These are phyloP conservation scores for Myiagra hebetior DNA, from an alignment of 2,113 vertebrate species.

Conservation along the genomic window DNA sequence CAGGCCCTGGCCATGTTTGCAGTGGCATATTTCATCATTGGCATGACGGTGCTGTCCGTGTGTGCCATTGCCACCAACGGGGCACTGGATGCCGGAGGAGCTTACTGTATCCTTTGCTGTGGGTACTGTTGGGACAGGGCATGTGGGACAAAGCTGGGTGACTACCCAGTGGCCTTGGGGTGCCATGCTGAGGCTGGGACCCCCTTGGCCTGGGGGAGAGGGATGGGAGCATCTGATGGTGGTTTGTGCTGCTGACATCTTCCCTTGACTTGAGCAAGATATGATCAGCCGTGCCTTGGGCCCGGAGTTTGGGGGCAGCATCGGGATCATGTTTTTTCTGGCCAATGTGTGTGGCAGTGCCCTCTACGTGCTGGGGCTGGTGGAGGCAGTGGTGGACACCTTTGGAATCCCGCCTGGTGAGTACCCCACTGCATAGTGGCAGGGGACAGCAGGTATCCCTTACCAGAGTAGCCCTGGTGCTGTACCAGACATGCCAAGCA, in stretches of 20 bases:
- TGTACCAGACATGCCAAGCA: not conserved
- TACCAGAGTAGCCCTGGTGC: accelerated
- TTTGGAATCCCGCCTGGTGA: constrained; percentile 81
- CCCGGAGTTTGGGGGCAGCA: constrained; percentile 89
- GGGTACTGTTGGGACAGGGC: not conserved
- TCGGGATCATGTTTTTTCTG: constrained; percentile 92
- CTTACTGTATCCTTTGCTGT: constrained; percentile 87
- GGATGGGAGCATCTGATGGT: not conserved
- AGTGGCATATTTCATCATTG: constrained; percentile 90
- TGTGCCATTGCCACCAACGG: constrained; percentile 93
- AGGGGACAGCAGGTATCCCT: not conserved
- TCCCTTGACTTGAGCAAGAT: constrained; percentile 73
- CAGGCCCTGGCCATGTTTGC: constrained; percentile 83
- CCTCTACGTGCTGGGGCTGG: constrained; percentile 85
- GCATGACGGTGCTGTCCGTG: constrained; percentile 88
- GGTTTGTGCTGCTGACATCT: not conserved
- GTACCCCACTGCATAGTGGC: accelerated
- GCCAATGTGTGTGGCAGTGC: constrained; percentile 89
- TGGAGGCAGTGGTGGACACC: constrained; percentile 83
- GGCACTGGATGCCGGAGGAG: constrained; percentile 88
- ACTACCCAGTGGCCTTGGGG: not conserved
- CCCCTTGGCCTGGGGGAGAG: not conserved
- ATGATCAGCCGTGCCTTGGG: constrained; percentile 93
- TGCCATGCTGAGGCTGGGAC: not conserved
- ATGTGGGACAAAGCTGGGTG: not conserved